Conservation (phyloP, 2,888 invertebrate genomes). For the Machimus rusticus region DNA sequence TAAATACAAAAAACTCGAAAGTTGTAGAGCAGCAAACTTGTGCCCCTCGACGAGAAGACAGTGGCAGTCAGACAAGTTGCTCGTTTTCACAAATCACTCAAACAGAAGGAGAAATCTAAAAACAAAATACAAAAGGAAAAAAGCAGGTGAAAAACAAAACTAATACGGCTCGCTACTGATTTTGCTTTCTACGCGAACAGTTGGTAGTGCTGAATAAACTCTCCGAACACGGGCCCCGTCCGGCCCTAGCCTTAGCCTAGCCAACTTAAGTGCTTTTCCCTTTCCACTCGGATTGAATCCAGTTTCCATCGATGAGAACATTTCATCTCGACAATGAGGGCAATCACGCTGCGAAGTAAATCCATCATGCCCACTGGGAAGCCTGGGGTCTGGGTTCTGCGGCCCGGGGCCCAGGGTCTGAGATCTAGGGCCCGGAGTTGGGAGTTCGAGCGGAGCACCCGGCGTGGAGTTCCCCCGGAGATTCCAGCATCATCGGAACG, state of each 20-base stretch:
- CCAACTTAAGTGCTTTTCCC: slow-evolving; percentile 6
- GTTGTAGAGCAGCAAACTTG: neutral
- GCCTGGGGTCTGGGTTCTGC: neutral
- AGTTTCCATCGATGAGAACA: slow-evolving; percentile 31
- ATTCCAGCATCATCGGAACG: neutral
- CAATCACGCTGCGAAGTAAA: slow-evolving; percentile 37
- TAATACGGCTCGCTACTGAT: slow-evolving; percentile 21
- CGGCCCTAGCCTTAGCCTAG: neutral
- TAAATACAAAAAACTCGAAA: neutral
- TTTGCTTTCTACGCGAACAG: slow-evolving; percentile 20
- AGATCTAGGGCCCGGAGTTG: neutral
- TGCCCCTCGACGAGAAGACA: neutral
- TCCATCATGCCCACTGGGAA: slow-evolving; percentile 32
- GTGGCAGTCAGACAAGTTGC: slow-evolving; percentile 13
- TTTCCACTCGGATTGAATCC: neutral
- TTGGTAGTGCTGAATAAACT: slow-evolving; percentile 18
- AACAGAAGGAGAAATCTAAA: neutral
- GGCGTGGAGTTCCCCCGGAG: neutral
- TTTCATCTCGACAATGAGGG: slow-evolving; percentile 37
- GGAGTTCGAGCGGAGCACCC: neutral
- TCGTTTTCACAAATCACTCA: neutral
- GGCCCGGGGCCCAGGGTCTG: no score
- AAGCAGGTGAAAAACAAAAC: neutral
- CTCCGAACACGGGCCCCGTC: neutral
- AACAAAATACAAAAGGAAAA: neutral